Evolutionary conservation across 2,888 invertebrate species (phyloP).

Genomic region (Plebejus argus): DNA sequence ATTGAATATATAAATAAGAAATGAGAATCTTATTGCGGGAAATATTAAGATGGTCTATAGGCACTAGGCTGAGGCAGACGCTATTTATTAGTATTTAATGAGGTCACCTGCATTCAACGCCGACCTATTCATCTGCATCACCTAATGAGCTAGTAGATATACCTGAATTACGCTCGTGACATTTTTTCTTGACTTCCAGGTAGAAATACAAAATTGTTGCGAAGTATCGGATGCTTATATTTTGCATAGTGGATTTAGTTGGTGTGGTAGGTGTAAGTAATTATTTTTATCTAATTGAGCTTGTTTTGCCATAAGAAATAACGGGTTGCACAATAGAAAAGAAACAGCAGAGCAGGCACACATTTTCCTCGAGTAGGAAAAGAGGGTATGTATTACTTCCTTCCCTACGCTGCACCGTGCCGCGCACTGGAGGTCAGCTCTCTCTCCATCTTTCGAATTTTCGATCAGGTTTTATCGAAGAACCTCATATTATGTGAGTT

Average conservation of each 20-base stretch:
- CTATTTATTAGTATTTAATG: constrained; percentile 15
- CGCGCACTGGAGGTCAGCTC: too few species aligned
- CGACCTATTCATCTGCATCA: constrained; percentile 10
- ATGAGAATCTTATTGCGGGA: neutral
- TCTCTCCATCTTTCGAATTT: neutral
- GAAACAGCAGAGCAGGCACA: too few species aligned
- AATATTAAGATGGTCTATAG: neutral
- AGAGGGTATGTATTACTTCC: too few species aligned
- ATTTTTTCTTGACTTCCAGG: constrained; percentile 1
- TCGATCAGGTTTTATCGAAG: too few species aligned
- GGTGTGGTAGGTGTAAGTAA: too few species aligned
- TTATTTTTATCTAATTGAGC: neutral
- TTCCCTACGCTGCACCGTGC: too few species aligned
- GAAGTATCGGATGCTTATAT: neutral
- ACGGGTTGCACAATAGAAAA: too few species aligned
- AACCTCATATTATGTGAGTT: too few species aligned
- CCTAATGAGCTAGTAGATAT: constrained; percentile 10
- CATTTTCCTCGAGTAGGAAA: too few species aligned
- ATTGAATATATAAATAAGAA: neutral
- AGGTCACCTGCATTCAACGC: constrained; percentile 13
- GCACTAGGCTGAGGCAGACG: neutral
- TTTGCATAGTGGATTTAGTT: neutral
- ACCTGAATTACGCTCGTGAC: constrained; percentile 5
- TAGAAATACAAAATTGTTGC: neutral
- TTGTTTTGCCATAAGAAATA: too few species aligned